These are phyloP conservation scores for Labia minor DNA, from an alignment of 2,888 invertebrate species.

Conservation along the genomic window DNA sequence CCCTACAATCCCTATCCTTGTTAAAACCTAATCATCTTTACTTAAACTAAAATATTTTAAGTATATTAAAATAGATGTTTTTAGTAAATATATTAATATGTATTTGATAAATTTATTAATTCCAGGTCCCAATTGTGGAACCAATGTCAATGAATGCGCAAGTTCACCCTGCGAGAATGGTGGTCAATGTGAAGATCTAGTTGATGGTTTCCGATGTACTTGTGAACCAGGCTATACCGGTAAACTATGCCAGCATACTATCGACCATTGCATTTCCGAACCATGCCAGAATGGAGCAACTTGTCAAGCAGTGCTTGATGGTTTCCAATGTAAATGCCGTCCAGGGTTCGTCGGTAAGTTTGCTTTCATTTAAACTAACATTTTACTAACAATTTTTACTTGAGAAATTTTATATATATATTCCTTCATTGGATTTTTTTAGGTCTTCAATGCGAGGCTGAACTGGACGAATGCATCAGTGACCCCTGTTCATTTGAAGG, in stretches of 20 bases:
- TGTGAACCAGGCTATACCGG: constrained; percentile 94
- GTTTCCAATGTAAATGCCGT: constrained; percentile 84
- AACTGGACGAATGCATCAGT: constrained; percentile 81
- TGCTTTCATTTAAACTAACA: not conserved
- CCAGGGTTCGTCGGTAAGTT: constrained; percentile 68
- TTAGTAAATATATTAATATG: not conserved
- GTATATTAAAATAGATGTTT: not conserved
- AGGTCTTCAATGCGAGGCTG: constrained; percentile 83
- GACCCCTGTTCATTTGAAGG: constrained; percentile 86
- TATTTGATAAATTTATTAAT: too few species aligned
- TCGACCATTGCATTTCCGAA: constrained; percentile 79
- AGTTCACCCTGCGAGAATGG: constrained; percentile 83
- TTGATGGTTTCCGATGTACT: constrained; percentile 73
- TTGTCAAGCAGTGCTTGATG: constrained; percentile 77
- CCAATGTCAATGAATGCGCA: constrained; percentile 84
- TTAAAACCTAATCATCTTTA: not conserved
- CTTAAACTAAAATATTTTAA: too few species aligned
- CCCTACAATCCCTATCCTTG: not conserved
- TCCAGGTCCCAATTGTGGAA: constrained; percentile 62
- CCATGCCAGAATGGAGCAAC: constrained; percentile 89
- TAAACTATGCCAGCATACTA: constrained; percentile 81
- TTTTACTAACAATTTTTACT: not conserved
- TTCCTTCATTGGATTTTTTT: not conserved
- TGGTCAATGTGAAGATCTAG: constrained; percentile 79
- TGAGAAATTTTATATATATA: constrained; percentile 4